Conservation (phyloP, 2,888 invertebrate genomes). For the Cheilosia scutellata region DNA sequence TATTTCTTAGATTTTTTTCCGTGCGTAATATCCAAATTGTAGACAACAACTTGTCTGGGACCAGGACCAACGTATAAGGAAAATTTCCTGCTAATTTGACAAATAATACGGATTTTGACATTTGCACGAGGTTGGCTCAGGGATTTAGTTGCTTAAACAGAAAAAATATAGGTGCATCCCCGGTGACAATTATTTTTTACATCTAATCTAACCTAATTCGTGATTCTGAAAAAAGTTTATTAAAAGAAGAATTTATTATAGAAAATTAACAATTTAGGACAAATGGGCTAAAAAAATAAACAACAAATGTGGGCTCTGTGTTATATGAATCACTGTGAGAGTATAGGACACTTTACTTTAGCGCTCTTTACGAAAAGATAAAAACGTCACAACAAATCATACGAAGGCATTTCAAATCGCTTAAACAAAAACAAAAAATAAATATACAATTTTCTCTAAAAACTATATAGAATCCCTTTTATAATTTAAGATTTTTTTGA, state of each 20-base stretch:
- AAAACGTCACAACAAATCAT: constrained; percentile 1
- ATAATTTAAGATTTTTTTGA: constrained; percentile 32
- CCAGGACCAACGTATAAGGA: too few species aligned
- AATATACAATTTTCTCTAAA: neutral
- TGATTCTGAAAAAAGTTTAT: too few species aligned
- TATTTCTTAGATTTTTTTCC: too few species aligned
- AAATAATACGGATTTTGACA: too few species aligned
- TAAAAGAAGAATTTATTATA: too few species aligned
- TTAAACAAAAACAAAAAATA: constrained; percentile 2
- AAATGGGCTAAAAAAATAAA: constrained; percentile 18
- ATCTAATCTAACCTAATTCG: too few species aligned
- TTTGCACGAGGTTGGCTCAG: too few species aligned
- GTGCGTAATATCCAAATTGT: too few species aligned
- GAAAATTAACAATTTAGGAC: neutral
- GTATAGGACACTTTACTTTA: constrained; percentile 31
- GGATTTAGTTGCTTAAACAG: too few species aligned
- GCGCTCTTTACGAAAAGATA: neutral
- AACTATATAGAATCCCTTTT: neutral
- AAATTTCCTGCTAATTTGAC: too few species aligned
- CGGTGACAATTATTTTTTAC: too few species aligned
- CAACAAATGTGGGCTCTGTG: constrained; percentile 15
- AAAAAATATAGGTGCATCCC: neutral
- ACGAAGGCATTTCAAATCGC: constrained; percentile 8
- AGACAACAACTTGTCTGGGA: too few species aligned
- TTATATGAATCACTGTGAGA: constrained; percentile 16